Evolutionary conservation across 1,140 invertebrate genomes (phyloP).

Genomic region (Physella acuta): DNA sequence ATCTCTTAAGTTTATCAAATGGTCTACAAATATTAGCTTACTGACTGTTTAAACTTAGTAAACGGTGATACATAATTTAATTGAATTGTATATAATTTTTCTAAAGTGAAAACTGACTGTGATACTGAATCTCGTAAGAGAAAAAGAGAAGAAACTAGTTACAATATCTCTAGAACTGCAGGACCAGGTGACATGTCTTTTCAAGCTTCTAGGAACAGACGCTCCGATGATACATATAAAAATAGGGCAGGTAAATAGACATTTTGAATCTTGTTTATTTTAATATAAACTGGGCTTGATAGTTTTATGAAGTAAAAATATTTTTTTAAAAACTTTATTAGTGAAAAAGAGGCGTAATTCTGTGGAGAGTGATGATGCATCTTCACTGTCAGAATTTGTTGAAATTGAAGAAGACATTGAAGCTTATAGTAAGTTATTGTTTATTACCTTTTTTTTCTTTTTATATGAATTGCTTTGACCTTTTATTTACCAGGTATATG

Average conservation of each 20-base stretch:
- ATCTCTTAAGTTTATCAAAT: not conserved
- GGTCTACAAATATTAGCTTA: too few relatives aligned
- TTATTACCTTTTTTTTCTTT: too few relatives aligned
- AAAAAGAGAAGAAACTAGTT: slow-evolving; percentile 27
- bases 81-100: too few relatives aligned
- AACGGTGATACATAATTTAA: too few relatives aligned
- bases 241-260: slow-evolving; percentile 26
- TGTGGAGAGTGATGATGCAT: slow-evolving; percentile 35
- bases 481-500: not conserved
- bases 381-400: slow-evolving; percentile 29
- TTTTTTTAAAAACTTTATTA: not conserved
- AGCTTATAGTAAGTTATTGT: slow-evolving; percentile 29
- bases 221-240: slow-evolving; percentile 25
- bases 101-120: slow-evolving; percentile 39
- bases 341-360: slow-evolving; percentile 32
- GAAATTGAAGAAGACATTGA: slow-evolving; percentile 36
- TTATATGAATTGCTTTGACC: not conserved
- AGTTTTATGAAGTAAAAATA: not conserved
- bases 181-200: slow-evolving; percentile 29
- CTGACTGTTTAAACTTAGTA: too few relatives aligned
- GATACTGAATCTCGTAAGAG: slow-evolving; percentile 33
- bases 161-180: slow-evolving; percentile 31
- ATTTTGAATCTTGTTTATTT: not conserved
- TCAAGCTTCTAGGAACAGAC: slow-evolving; percentile 22
- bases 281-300: too few relatives aligned